phyloP scores from a whole-genome alignment of 2,797 vertebrate genomes.

The Uromys caudimaculatus region DNA sequence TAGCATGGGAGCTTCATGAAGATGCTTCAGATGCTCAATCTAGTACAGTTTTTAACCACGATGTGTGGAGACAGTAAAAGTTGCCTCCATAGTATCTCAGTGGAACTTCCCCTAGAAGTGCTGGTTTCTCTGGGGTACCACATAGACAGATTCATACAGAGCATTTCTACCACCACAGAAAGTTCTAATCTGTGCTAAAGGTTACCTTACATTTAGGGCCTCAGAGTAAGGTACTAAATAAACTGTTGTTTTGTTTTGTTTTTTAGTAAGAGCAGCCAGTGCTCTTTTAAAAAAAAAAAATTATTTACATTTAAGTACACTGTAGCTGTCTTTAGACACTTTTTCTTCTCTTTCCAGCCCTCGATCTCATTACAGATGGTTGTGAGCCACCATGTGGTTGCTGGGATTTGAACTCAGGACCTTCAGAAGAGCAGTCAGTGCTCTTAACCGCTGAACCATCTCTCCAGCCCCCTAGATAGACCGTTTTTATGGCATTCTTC shows the following conservation, averaged over 20 bases:
- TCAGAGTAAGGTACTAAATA: not conserved
- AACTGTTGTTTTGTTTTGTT: not conserved
- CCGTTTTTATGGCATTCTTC: not conserved
- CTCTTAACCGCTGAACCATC: too few relatives aligned
- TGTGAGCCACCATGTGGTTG: too few relatives aligned
- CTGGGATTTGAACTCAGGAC: too few relatives aligned
- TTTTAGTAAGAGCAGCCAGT: too few relatives aligned
- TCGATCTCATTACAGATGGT: too few relatives aligned
- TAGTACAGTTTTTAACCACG: not conserved
- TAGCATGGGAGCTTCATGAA: slow-evolving; percentile 60
- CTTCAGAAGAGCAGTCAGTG: too few relatives aligned
- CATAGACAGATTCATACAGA: not conserved
- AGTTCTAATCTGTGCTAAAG: not conserved
- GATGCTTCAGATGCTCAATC: not conserved
- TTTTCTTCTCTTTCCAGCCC: too few relatives aligned
- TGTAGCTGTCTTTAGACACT: too few relatives aligned
- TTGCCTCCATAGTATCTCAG: not conserved
- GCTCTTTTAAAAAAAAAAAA: too few relatives aligned
- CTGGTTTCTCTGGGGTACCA: not conserved
- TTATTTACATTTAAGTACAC: too few relatives aligned
- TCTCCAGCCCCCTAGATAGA: too few relatives aligned
- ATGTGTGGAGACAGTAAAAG: too few relatives aligned
- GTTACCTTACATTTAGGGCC: not conserved
- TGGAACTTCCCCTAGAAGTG: not conserved
- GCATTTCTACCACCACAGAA: not conserved